phyloP scores from a whole-genome alignment of 1,140 invertebrate species.

The Drosophila santomea region DNA sequence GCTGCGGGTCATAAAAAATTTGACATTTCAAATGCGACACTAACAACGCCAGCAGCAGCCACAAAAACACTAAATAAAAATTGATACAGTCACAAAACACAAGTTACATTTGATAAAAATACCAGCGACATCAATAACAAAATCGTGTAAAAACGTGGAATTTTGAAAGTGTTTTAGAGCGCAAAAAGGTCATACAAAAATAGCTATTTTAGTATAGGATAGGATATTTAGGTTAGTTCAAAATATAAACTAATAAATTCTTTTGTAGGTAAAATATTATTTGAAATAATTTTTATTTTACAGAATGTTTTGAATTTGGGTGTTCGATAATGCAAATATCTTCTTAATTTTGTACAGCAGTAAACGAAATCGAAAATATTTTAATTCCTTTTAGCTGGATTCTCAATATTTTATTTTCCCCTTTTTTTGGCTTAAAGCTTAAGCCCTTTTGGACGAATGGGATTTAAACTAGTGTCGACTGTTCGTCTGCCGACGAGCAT shows the following conservation, averaged over 20 bases:
- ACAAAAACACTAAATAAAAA: conserved; percentile 44
- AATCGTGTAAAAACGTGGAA: neutral
- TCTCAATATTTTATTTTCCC: neutral
- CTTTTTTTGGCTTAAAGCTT: neutral
- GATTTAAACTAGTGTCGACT: conserved; percentile 4
- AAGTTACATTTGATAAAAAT: conserved; percentile 25
- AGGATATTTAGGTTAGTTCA: neutral
- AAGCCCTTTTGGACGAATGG: neutral
- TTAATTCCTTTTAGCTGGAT: neutral
- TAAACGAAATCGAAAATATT: neutral
- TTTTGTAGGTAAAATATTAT: no score
- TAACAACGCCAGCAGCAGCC: conserved; percentile 12
- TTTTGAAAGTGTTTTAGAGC: neutral
- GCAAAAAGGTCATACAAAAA: neutral
- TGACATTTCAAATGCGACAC: conserved; percentile 63
- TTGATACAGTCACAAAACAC: conserved; percentile 26
- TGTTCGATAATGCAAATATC: neutral
- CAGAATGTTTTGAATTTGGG: no score
- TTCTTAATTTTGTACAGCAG: no score
- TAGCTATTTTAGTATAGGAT: neutral
- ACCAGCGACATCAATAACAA: neutral
- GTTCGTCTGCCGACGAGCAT: conserved; percentile 31
- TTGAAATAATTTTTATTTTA: no score
- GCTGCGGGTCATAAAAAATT: conserved; percentile 59
- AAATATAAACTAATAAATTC: no score